These are phyloP conservation scores for Mormoops blainvillei DNA, from an alignment of 2,113 vertebrate genomes.

Conservation along the genomic window DNA sequence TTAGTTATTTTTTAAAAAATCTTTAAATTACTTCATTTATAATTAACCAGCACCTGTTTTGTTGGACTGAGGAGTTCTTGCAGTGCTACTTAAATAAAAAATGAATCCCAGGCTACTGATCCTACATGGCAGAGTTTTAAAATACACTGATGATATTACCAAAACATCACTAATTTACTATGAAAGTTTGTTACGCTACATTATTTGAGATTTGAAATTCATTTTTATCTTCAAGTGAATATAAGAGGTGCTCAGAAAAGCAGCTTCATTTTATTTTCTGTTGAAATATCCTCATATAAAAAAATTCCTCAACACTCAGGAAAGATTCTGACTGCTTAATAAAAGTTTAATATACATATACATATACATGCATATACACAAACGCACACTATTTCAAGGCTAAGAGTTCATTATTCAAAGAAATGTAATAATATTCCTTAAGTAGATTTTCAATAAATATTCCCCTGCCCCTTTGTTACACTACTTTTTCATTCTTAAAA, in stretches of 20 bases:
- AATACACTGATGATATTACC: background rate
- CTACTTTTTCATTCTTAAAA: background rate
- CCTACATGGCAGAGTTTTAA: background rate
- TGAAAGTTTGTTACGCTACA: background rate
- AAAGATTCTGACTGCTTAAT: background rate
- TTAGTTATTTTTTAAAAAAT: background rate
- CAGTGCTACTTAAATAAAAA: constrained; percentile 33
- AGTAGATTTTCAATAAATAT: background rate
- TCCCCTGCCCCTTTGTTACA: background rate
- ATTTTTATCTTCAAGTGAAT: background rate
- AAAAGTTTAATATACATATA: background rate
- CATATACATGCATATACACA: background rate
- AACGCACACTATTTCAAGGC: background rate
- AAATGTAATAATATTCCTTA: background rate
- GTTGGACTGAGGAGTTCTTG: background rate
- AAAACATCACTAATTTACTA: background rate
- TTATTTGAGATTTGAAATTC: background rate
- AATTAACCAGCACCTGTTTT: background rate
- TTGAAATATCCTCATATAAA: background rate
- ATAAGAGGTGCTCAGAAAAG: background rate
- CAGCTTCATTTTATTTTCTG: background rate
- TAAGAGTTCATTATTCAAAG: background rate
- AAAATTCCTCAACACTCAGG: background rate
- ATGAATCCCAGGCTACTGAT: background rate
- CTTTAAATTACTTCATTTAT: background rate